Conservation (phyloP, 2,888 invertebrate species). For the Himalopsyche japonica region DNA sequence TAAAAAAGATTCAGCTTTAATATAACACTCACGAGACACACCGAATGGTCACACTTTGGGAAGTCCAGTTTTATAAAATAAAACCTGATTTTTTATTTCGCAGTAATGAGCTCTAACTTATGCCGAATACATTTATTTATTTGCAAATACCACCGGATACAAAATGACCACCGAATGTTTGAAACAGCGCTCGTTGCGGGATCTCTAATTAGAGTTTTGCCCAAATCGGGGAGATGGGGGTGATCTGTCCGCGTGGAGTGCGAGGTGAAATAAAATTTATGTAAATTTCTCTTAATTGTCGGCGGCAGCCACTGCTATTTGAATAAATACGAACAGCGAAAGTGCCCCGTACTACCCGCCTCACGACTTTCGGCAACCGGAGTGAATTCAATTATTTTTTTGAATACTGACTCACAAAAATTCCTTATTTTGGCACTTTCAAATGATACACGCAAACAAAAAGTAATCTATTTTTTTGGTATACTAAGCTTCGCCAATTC, state of each 20-base stretch:
- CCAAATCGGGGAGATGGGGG: slow-evolving; percentile 2
- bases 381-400: not conserved
- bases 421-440: too few relatives aligned
- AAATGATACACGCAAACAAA: too few relatives aligned
- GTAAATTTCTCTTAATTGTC: slow-evolving; percentile 38
- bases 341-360: not conserved
- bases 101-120: not conserved
- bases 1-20: too few relatives aligned
- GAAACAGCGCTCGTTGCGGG: slow-evolving; percentile 33
- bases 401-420: too few relatives aligned
- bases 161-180: slow-evolving; percentile 32
- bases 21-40: too few relatives aligned
- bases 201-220: slow-evolving; percentile 29
- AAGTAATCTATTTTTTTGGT: too few relatives aligned
- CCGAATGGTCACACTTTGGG: too few relatives aligned
- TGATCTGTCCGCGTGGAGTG: not conserved
- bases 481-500: too few relatives aligned
- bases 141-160: slow-evolving; percentile 36
- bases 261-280: slow-evolving; percentile 36
- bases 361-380: not conserved
- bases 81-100: too few relatives aligned
- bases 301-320: slow-evolving; percentile 31
- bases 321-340: slow-evolving; percentile 29
- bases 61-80: too few relatives aligned
- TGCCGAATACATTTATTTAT: slow-evolving; percentile 29